Percentiles rank a stretch among this genome's conserved stretches.
phyloP scores from a whole-genome alignment of 2,797 vertebrate species.

The Eulemur mongoz region DNA sequence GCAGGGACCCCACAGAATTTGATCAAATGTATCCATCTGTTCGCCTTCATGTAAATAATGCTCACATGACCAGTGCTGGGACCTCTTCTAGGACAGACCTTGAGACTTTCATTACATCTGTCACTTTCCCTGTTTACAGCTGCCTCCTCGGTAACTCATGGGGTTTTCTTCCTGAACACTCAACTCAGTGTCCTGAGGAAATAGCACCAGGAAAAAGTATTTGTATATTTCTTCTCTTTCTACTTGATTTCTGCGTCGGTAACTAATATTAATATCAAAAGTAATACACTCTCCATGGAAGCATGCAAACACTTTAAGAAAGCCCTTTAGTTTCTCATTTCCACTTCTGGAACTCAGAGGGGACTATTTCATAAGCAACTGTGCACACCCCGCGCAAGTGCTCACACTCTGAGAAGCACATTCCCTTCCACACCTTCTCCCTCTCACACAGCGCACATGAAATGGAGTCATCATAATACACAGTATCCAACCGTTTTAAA shows the following conservation, averaged over 20 bases:
- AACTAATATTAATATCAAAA: constrained; percentile 80
- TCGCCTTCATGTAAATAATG: constrained; percentile 77
- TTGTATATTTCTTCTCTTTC: constrained; percentile 71
- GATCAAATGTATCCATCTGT: constrained; percentile 81
- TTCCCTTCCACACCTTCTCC: not conserved
- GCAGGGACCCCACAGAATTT: constrained; percentile 74
- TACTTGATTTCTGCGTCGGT: constrained; percentile 79
- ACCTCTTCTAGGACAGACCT: constrained; percentile 78
- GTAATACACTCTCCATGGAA: constrained; percentile 72
- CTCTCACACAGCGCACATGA: not conserved
- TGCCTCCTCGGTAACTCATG: constrained; percentile 73
- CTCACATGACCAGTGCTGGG: constrained; percentile 71
- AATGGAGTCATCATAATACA: not conserved
- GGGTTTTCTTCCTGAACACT: constrained; percentile 66
- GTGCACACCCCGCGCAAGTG: constrained; percentile 72
- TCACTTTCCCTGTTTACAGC: constrained; percentile 76
- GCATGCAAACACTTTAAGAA: constrained; percentile 73
- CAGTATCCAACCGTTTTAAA: not conserved
- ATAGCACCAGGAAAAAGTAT: constrained; percentile 68
- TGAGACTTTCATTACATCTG: constrained; percentile 81
- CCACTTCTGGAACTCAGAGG: constrained; percentile 73
- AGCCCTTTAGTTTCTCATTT: constrained; percentile 78
- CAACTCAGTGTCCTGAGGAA: constrained; percentile 79
- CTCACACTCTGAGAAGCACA: constrained; percentile 65
- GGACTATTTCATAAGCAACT: constrained; percentile 79